A percentile compares a stretch with the other conserved stretches of the same genome.
These are phyloP conservation scores for Chauna torquata DNA, from an alignment of 2,113 vertebrate genomes.

Conservation along the genomic window DNA sequence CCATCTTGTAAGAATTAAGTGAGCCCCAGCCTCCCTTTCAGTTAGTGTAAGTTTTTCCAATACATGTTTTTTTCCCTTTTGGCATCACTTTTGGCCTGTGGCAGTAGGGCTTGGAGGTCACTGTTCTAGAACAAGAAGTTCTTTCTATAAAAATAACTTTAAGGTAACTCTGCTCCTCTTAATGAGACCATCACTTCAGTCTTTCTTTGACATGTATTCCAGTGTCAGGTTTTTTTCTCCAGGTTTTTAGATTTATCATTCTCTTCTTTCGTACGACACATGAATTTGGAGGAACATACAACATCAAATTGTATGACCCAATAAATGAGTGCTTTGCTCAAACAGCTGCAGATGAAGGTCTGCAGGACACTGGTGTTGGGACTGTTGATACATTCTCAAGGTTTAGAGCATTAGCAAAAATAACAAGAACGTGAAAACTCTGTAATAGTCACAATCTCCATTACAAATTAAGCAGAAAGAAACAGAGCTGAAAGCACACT, in stretches of 20 bases:
- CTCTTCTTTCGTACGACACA: neutral
- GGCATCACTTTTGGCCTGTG: neutral
- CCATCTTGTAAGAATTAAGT: neutral
- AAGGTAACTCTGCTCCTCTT: conserved; percentile 2
- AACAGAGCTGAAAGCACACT: neutral
- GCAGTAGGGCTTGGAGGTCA: neutral
- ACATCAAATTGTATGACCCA: neutral
- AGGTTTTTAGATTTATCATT: neutral
- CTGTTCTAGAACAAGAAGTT: conserved; percentile 36
- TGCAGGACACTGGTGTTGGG: neutral
- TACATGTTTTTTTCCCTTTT: conserved; percentile 9
- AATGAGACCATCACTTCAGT: conserved; percentile 18
- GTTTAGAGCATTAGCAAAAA: neutral
- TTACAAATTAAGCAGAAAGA: neutral
- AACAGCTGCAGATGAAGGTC: neutral
- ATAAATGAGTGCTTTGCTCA: neutral
- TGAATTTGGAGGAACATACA: neutral
- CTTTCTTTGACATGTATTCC: conserved; percentile 15
- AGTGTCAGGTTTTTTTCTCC: neutral
- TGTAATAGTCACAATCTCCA: neutral
- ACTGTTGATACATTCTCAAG: neutral
- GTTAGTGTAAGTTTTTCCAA: neutral
- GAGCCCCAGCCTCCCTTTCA: neutral
- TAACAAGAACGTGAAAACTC: neutral
- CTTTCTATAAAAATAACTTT: conserved; percentile 37